Conservation (phyloP, 1,140 invertebrate species). For the Antheraea mylitta region DNA sequence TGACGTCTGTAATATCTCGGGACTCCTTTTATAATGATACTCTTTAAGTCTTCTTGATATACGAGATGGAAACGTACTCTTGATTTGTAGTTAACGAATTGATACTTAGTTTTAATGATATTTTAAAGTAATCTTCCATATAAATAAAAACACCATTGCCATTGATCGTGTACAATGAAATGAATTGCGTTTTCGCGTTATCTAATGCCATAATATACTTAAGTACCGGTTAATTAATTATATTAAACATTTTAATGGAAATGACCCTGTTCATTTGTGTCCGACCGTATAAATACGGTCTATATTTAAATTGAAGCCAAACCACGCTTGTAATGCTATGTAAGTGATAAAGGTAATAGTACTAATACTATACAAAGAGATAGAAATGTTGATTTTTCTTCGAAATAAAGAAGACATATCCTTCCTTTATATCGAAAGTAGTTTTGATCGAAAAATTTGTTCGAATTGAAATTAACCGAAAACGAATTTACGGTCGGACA, state of each 20-base stretch:
- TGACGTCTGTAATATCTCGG: constrained; percentile 33
- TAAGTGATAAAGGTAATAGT: neutral
- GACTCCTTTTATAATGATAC: constrained; percentile 18
- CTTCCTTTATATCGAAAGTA: neutral
- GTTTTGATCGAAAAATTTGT: neutral
- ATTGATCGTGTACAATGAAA: constrained; percentile 44
- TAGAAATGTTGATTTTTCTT: too few relatives aligned
- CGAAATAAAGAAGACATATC: too few relatives aligned
- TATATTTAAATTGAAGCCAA: neutral
- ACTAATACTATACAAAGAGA: too few relatives aligned
- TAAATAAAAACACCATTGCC: constrained; percentile 23
- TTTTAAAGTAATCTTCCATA: constrained; percentile 17
- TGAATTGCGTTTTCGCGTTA: constrained; percentile 33
- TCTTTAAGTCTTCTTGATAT: constrained; percentile 10
- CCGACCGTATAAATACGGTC: neutral
- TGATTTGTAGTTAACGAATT: neutral
- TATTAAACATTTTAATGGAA: constrained; percentile 33
- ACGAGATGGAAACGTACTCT: neutral
- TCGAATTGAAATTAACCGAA: too few relatives aligned
- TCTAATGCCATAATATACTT: constrained; percentile 54
- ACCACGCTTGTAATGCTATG: neutral
- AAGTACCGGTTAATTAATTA: constrained; percentile 34
- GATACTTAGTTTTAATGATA: constrained; percentile 1
- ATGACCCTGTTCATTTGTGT: constrained; percentile 5
- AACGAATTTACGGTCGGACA: too few relatives aligned